Percentiles rank a stretch among this genome's conserved stretches.
Conservation (phyloP, 2,888 invertebrate genomes). For the Xanthorhoe designata region DNA sequence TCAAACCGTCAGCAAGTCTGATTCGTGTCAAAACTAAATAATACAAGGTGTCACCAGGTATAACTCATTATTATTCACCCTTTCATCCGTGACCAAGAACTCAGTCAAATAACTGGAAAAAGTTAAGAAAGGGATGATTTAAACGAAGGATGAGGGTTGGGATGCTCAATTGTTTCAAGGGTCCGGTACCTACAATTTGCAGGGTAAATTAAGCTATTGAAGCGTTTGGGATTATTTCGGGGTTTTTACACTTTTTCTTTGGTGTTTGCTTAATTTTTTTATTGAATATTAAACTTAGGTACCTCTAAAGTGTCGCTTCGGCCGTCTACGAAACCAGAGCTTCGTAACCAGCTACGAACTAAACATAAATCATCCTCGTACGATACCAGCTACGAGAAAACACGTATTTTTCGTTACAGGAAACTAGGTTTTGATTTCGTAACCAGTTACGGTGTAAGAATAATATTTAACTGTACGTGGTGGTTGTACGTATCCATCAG, state of each 20-base stretch:
- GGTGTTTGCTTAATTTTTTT: not conserved
- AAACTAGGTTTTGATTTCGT: too few species aligned
- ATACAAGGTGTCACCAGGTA: not conserved
- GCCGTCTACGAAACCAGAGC: too few species aligned
- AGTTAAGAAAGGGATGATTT: constrained; percentile 48
- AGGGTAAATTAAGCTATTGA: constrained; percentile 43
- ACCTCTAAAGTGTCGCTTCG: not conserved
- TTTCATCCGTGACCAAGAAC: constrained; percentile 25
- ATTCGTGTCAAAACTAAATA: not conserved
- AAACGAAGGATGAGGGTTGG: constrained; percentile 39
- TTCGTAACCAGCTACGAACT: too few species aligned
- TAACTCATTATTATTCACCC: constrained; percentile 37
- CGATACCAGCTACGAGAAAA: too few species aligned
- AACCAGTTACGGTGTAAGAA: too few species aligned
- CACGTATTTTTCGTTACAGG: too few species aligned
- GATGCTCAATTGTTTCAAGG: constrained; percentile 42
- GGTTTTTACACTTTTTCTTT: constrained; percentile 15
- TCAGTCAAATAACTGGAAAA: constrained; percentile 40
- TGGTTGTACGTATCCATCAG: too few species aligned
- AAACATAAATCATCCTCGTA: too few species aligned
- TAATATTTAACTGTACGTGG: too few species aligned
- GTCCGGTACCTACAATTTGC: constrained; percentile 36
- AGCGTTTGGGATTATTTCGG: constrained; percentile 34
- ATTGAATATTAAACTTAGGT: too few species aligned
- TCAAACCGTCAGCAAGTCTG: not conserved